These are phyloP conservation scores for Montipora capitata DNA, from an alignment of 92 coral and sea anemone genomes.

Conservation along the genomic window DNA sequence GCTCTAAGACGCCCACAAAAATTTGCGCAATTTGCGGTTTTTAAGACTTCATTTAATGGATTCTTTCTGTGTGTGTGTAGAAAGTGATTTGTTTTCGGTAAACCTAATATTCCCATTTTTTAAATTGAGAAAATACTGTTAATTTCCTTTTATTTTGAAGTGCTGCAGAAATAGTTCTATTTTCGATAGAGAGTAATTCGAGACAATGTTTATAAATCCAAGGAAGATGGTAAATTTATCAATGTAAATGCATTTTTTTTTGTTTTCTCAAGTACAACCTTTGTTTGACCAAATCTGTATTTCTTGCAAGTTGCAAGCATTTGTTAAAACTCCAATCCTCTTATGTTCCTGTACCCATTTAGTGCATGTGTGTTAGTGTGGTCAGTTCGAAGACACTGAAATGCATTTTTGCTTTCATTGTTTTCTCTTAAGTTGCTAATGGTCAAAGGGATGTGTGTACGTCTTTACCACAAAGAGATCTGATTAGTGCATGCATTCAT, in stretches of 20 bases:
- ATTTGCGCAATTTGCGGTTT: conserved; percentile 54
- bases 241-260: too few relatives aligned
- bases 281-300: too few relatives aligned
- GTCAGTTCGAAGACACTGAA: background rate
- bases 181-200: background rate
- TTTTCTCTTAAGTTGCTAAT: background rate
- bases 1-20: conserved; percentile 59
- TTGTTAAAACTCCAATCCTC: too few relatives aligned
- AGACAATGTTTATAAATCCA: background rate
- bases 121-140: background rate
- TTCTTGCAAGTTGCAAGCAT: too few relatives aligned
- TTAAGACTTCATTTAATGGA: background rate
- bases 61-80: background rate
- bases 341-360: too few relatives aligned
- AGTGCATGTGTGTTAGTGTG: conserved; percentile 7
- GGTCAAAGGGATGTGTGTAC: background rate
- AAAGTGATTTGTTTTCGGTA: background rate
- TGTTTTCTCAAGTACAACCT: too few relatives aligned
- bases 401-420: background rate
- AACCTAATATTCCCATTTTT: background rate
- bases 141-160: background rate
- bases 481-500: background rate
- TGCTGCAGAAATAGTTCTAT: background rate
- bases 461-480: background rate
- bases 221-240: too few relatives aligned